Percentiles rank a stretch among this genome's conserved stretches.
phyloP scores from a whole-genome alignment of 2,113 vertebrate genomes.

The Xerus inauris region DNA sequence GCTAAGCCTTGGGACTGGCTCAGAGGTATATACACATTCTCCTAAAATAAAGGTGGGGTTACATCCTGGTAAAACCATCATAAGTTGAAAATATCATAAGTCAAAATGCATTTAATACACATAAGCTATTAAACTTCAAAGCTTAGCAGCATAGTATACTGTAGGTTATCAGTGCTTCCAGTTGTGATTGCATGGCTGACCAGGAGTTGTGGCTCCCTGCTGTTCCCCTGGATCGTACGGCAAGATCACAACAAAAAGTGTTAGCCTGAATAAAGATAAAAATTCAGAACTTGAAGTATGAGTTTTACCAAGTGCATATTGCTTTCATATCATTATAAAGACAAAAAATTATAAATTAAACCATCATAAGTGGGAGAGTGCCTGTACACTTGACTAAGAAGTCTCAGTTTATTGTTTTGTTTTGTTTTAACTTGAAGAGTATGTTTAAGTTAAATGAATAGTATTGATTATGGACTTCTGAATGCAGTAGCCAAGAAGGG shows the following conservation, averaged over 20 bases:
- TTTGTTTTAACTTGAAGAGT: constrained; percentile 10
- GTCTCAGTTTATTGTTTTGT: not conserved
- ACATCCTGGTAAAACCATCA: not conserved
- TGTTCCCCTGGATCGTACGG: not conserved
- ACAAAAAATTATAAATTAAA: not conserved
- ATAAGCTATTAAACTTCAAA: not conserved
- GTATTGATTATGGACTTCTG: not conserved
- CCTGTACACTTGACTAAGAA: not conserved
- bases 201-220: not conserved
- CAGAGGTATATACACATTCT: not conserved
- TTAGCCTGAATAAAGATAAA: not conserved
- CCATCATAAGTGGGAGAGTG: not conserved
- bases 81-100: not conserved
- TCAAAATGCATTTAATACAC: not conserved
- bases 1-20: not conserved
- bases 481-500: not conserved
- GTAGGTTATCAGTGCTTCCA: not conserved
- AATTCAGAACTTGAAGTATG: not conserved
- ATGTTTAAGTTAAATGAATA: constrained; percentile 28
- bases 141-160: not conserved
- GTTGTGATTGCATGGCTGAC: not conserved
- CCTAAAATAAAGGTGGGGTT: not conserved
- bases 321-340: not conserved
- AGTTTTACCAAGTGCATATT: not conserved
- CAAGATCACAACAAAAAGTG: not conserved